Evolutionary conservation across 1,140 invertebrate genomes (phyloP), one percentile per base, ranked within the genome.

Genomic region (Palaemon carinicauda): DNA sequence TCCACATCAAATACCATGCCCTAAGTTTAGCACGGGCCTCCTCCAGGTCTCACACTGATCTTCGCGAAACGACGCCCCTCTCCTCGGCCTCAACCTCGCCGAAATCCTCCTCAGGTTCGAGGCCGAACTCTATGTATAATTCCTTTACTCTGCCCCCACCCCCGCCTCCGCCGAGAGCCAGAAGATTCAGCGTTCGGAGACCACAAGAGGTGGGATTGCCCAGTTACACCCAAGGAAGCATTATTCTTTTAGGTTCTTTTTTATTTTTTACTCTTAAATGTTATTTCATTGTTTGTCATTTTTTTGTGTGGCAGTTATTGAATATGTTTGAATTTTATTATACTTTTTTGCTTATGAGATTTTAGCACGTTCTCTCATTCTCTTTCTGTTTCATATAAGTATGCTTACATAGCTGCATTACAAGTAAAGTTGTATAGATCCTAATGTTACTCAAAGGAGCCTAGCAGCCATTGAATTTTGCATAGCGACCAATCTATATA

Each of bases 11-110:
- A 19, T 89, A 89, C 79, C 86, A 88, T 29, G 88, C 83, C 33
- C 80, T 89, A 17, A 85, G 82, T 21, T 80, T 89, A 52, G 88
- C 88, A 1, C 21, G 88, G 41, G 80, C 88, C 5, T 87, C 88
- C 12, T 89, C 83, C n/a, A 54, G 86, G 15, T 89, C 88, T 24
- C 88, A 89, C 73, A 85, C 84, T 5, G 88, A 89, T 73, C 88
- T 89, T 1, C 24, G 80, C 21, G 82, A 88, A 21, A 82, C 60
- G 53, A 80, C 73, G 56, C 77, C 69, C 19, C 51, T 79, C 15
- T 79, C 56, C 51, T 81, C 74, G 14, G 74, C 69, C 53, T 80
- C 80, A 50, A 86, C 81, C 19, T 69, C 80, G 5, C 53, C 81
- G 12, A 19, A 51, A 19, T 54, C 82, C 24, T 80, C 77, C 19